A percentile compares a stretch with the other conserved stretches of the same genome.
phyloP scores from a whole-genome alignment of 1,140 invertebrate species.

The Scaptomyza graminum region DNA sequence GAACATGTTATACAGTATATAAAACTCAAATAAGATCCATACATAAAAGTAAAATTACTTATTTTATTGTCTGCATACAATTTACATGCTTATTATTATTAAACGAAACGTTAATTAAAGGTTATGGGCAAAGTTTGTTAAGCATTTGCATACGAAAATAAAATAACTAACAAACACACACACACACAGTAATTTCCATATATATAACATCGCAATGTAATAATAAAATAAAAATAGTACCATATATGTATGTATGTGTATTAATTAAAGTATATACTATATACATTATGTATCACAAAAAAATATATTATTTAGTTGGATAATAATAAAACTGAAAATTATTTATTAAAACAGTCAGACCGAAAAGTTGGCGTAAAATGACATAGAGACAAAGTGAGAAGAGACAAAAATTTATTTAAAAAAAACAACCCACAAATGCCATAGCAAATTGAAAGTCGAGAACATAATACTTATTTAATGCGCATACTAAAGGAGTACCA shows the following conservation, averaged over 20 bases:
- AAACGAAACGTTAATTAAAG: slow-evolving; percentile 57
- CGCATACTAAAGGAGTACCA: slow-evolving; percentile 29
- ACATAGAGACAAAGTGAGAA: neutral
- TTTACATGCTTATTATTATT: slow-evolving; percentile 52
- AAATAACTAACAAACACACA: slow-evolving; percentile 28
- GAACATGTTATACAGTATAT: slow-evolving; percentile 62
- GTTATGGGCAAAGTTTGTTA: slow-evolving; percentile 69
- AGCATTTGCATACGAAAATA: slow-evolving; percentile 46
- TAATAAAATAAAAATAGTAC: slow-evolving; percentile 27
- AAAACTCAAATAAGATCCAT: slow-evolving; percentile 51
- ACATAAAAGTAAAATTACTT: slow-evolving; percentile 41
- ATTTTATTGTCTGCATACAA: slow-evolving; percentile 69
- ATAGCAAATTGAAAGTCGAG: slow-evolving; percentile 36
- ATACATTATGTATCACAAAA: slow-evolving; percentile 45
- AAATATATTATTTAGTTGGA: slow-evolving; percentile 74
- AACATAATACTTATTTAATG: slow-evolving; percentile 21
- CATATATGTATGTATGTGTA: slow-evolving; percentile 66
- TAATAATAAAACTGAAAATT: slow-evolving; percentile 60
- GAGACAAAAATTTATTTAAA: neutral
- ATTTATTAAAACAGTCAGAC: slow-evolving; percentile 41
- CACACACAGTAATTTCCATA: slow-evolving; percentile 47
- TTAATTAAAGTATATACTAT: slow-evolving; percentile 73
- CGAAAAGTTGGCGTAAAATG: slow-evolving; percentile 7
- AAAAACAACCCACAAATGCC: slow-evolving; percentile 22
- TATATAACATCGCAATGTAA: slow-evolving; percentile 61